Evolutionary conservation across 2,888 invertebrate species (phyloP), one percentile per base, ranked within the genome.

Genomic region (Eilema caniola): DNA sequence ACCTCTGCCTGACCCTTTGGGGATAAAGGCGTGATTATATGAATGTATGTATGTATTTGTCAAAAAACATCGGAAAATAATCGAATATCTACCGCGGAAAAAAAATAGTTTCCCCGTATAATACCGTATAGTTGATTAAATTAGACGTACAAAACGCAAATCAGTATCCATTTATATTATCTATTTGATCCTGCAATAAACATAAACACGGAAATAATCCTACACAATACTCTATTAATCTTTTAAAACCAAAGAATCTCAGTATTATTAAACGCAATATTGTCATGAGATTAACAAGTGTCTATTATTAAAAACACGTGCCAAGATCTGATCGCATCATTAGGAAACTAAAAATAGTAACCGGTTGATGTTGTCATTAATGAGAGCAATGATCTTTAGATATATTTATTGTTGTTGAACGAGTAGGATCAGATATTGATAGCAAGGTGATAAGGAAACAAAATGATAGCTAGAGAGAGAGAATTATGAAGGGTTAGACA

Each of bases 231-330:
- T 25, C 37, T 60, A 28, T 41, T 25, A 3, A 60, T 60, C 14
- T 23, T 37, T 25, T 23, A 23, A 53, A 53, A 8, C n/a, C 4
- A 20, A 47, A 7, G 3, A 41, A 62, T 41, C 37, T 60, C 66
- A 66, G n/a, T n/a, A 41, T 28, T 67, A 20, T 47, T 79, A 81
- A 70, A 71, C 76, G 64, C 14, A 72, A 79, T 70, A 79, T 69
- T 76, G 71, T 69, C 69, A 57, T 65, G 66, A 47, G 47, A 12
- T 63, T 63, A 67, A 62, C 28, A 72, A 56, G 14, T 24, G 62
- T 69, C 72, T 79, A 79, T 79, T 67, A 79, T 79, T 79, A 71
- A n/a, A 59, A 71, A 66, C 83, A 83, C 81, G 82, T 82, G 85
- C 80, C 76, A 77, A 80, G 75, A 77, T 77, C 77, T 75, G 68